Base-by-base conservation (phyloP, 2,797 vertebrate genomes). In the Trachops cirrhosus region DNA sequence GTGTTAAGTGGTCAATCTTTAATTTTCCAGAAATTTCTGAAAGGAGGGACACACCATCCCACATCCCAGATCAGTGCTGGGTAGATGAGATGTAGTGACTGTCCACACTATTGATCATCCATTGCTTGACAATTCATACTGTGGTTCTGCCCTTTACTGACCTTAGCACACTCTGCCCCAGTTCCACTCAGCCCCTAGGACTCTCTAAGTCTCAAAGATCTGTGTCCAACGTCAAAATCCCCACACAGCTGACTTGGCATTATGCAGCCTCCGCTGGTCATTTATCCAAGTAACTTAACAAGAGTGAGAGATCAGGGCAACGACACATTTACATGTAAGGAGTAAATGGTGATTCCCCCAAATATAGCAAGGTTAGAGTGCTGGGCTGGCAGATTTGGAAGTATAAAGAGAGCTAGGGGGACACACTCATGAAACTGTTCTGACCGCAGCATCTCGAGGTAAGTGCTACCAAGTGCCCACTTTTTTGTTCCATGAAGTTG, bases 281-380 rank as follows among this genome's bases (percentile, higher is more conserved):
- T 95, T 96, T 96, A 96, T 96, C 97, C 95, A 88, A 98, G 85
- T 98, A 98, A 98, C 98, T 97, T 98, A 98, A 98, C 98, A 98
- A 97, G 96, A 95, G 96, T 97, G 96, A 97, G 94, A 98, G 98
- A 98, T 98, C 98, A 98, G 90, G 90, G 86, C 98, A 98, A 98
- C 97, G 88, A 98, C 97, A 57, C 97, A 80, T 98, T 98, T 98
- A 93, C 98, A 98, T 98, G 97, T 98, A 97, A 98, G 95, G 91
- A 98, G 97, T 97, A 97, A 97, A 98, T 96, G 97, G 98, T 98
- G 97, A 98, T 98, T 98, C 97, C 97, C 98, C 98, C 98, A 98
- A 98, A 98, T 98, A 98, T 97, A 98, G 98, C 96, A 98, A 97
- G 19, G 2, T 84, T 95, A 64, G 84, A 98, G 39, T 96, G 98